These are phyloP conservation scores for Heteromyza rotundicornis DNA, from an alignment of 2,888 invertebrate genomes.

Conservation along the genomic window DNA sequence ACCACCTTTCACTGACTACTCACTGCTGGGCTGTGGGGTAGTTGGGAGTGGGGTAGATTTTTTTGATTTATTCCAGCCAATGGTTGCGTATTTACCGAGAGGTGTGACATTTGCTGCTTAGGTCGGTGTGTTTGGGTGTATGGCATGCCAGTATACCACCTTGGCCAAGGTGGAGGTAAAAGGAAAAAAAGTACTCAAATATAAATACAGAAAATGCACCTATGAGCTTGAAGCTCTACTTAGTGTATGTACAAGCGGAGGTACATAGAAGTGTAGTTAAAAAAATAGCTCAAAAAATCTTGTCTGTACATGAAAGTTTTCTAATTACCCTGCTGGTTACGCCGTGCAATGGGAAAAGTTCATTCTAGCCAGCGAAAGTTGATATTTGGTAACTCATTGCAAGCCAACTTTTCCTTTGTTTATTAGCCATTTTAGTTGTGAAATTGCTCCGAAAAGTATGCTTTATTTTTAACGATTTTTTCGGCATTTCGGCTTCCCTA, in stretches of 20 bases:
- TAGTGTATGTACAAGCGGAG: background rate
- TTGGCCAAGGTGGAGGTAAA: slow-evolving; percentile 10
- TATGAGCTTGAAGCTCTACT: slow-evolving; percentile 15
- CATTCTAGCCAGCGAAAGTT: slow-evolving; percentile 28
- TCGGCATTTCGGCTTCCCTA: too few relatives aligned
- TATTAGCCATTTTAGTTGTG: slow-evolving; percentile 16
- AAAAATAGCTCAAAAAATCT: slow-evolving; percentile 24
- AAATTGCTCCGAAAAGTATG: too few relatives aligned
- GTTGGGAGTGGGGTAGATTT: slow-evolving; percentile 19
- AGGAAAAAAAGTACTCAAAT: background rate
- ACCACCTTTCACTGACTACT: slow-evolving; percentile 11
- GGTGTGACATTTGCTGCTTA: slow-evolving; percentile 54
- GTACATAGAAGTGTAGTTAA: slow-evolving; percentile 1
- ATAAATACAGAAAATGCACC: slow-evolving; percentile 22
- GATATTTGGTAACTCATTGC: background rate
- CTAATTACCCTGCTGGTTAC: slow-evolving; percentile 50
- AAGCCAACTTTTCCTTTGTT: background rate
- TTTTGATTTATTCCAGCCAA: slow-evolving; percentile 62
- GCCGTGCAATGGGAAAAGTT: slow-evolving; percentile 31
- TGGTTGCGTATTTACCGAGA: slow-evolving; percentile 61
- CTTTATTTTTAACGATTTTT: too few relatives aligned
- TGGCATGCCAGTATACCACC: slow-evolving; percentile 35
- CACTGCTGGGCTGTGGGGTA: background rate
- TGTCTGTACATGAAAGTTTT: slow-evolving; percentile 43
- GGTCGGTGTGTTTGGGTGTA: too few relatives aligned